Conservation (phyloP, 1,140 invertebrate genomes). For the Aphaenogaster rudis region DNA sequence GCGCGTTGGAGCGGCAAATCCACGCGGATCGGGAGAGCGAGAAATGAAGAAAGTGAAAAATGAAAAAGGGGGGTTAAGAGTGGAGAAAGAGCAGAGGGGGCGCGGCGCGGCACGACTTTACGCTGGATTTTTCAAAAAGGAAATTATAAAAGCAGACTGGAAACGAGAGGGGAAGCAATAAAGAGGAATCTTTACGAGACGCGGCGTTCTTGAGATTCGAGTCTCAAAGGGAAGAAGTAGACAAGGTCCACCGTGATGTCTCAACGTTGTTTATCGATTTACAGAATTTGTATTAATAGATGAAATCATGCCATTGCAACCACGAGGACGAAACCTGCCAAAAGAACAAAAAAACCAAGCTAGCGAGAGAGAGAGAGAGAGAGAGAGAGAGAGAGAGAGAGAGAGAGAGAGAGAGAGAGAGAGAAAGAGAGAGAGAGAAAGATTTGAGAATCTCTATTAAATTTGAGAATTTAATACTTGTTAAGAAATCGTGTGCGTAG, state of each 20-base stretch:
- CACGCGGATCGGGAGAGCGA: slow-evolving; percentile 33
- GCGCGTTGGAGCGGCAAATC: neutral
- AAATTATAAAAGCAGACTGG: slow-evolving; percentile 77
- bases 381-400: neutral
- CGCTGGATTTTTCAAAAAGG: slow-evolving; percentile 75
- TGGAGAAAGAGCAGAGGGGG: neutral
- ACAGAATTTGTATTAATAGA: slow-evolving; percentile 80
- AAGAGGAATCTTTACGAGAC: slow-evolving; percentile 77
- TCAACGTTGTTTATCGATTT: slow-evolving; percentile 84
- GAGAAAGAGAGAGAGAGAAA: slow-evolving; percentile 32
- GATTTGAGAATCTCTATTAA: neutral
- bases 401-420: slow-evolving; percentile 49
- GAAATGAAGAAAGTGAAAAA: slow-evolving; percentile 53
- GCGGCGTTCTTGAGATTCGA: slow-evolving; percentile 56
- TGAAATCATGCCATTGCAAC: slow-evolving; percentile 75
- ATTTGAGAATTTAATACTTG: slow-evolving; percentile 42
- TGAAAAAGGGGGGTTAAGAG: slow-evolving; percentile 21
- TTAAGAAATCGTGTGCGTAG: slow-evolving; percentile 60
- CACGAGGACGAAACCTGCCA: neutral
- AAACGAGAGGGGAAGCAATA: slow-evolving; percentile 75
- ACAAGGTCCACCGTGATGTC: slow-evolving; percentile 69
- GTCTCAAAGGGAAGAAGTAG: slow-evolving; percentile 72
- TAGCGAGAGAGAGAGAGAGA: slow-evolving; percentile 32
- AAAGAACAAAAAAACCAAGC: slow-evolving; percentile 12
- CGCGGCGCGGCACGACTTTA: neutral